Percentiles rank a stretch among this genome's conserved stretches.
Evolutionary conservation across 2,113 vertebrate genomes (phyloP).

Genomic region (Crypturellus undulatus): DNA sequence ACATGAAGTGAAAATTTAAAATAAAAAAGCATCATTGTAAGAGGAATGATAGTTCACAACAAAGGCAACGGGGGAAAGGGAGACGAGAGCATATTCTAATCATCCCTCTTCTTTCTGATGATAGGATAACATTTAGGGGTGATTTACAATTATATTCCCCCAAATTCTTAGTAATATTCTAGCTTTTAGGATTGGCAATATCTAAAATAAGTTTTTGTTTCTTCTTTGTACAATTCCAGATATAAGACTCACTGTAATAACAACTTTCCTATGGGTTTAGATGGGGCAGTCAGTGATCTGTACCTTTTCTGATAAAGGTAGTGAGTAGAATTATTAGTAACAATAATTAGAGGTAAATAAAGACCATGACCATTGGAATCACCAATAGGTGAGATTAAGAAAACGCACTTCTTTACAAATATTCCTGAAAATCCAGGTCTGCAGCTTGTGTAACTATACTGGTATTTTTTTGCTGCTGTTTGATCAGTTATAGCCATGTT

Average conservation of each 20-base stretch:
- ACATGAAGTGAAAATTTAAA: constrained; percentile 47
- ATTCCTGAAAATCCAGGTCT: constrained; percentile 58
- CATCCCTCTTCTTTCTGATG: neutral
- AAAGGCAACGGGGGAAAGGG: neutral
- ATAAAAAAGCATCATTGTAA: neutral
- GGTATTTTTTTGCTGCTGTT: constrained; percentile 57
- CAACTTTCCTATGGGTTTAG: neutral
- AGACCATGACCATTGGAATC: neutral
- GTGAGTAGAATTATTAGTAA: neutral
- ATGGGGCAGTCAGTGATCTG: neutral
- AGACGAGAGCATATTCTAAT: neutral
- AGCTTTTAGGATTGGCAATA: neutral
- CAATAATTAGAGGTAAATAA: constrained; percentile 4
- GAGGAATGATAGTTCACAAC: neutral
- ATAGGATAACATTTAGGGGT: neutral
- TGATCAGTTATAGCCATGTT: constrained; percentile 25
- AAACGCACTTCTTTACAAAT: constrained; percentile 47
- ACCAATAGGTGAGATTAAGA: constrained; percentile 29
- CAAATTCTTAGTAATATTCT: neutral
- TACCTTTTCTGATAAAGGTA: neutral
- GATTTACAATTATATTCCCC: neutral
- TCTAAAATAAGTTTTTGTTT: neutral
- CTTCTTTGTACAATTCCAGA: fast-evolving
- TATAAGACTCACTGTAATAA: neutral
- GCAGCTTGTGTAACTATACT: neutral